Evolutionary conservation across 1,140 invertebrate genomes (phyloP).

Genomic region (Aphidius ervi): DNA sequence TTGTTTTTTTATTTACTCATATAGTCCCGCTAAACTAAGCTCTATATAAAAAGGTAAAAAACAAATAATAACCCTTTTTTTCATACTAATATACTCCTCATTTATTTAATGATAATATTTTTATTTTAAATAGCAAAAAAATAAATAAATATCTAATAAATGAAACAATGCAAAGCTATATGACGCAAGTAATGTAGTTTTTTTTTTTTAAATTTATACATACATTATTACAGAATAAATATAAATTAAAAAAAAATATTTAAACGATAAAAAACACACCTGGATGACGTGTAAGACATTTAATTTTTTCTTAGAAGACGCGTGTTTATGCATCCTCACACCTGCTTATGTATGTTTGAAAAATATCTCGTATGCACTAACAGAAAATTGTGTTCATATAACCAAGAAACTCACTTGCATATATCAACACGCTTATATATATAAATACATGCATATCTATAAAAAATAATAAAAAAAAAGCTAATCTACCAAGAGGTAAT

Average conservation of each 20-base stretch:
- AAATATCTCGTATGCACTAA: conserved; percentile 5
- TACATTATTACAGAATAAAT: neutral
- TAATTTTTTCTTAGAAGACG: conserved; percentile 46
- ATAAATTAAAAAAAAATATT: neutral
- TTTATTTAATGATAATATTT: too few species aligned
- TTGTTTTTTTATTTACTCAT: conserved; percentile 5
- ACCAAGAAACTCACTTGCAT: too few species aligned
- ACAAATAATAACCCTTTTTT: too few species aligned
- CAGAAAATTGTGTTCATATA: too few species aligned
- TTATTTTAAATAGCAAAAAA: neutral
- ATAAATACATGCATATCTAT: too few species aligned
- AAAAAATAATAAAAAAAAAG: too few species aligned
- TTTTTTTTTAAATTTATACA: too few species aligned
- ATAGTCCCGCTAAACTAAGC: neutral
- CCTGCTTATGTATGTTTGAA: conserved; percentile 45
- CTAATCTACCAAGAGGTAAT: too few species aligned
- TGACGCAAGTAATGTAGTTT: neutral
- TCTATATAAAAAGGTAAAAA: neutral
- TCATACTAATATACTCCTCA: too few species aligned
- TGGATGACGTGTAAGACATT: conserved; percentile 31
- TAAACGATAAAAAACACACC: conserved; percentile 39
- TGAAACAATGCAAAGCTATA: neutral
- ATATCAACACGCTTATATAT: too few species aligned
- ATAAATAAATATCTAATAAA: too few species aligned
- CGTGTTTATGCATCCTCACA: conserved; percentile 53